phyloP scores from a whole-genome alignment of 2,888 invertebrate species.

The Lasioglossum vierecki region DNA sequence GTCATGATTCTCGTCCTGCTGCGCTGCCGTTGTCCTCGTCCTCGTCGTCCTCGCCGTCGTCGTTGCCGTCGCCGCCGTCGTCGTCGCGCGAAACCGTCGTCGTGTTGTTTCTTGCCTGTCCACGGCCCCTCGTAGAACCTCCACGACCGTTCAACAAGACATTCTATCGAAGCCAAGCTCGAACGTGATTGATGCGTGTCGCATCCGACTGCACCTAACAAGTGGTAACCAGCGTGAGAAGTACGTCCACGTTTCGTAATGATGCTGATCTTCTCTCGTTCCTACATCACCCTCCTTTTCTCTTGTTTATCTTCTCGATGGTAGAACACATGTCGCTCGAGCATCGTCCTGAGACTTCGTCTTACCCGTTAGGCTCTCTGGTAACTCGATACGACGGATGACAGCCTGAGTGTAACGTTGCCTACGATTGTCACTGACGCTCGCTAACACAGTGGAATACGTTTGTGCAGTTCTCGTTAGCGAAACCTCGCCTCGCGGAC shows the following conservation, averaged over 20 bases:
- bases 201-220: slow-evolving; percentile 55
- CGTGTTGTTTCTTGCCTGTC: slow-evolving; percentile 33
- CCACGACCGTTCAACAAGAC: slow-evolving; percentile 38
- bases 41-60: slow-evolving; percentile 59
- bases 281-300: background rate
- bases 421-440: background rate
- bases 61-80: slow-evolving; percentile 52
- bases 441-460: background rate
- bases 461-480: background rate
- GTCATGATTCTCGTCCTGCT: slow-evolving; percentile 60
- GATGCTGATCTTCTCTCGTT: background rate
- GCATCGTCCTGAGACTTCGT: slow-evolving; percentile 6
- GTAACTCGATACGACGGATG: background rate
- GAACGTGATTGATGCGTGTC: slow-evolving; percentile 54
- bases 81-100: slow-evolving; percentile 55
- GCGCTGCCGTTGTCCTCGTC: slow-evolving; percentile 57
- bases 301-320: background rate
- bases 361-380: background rate
- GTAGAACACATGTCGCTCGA: slow-evolving; percentile 29
- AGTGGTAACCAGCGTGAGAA: slow-evolving; percentile 56
- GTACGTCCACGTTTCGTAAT: slow-evolving; percentile 36
- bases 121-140: slow-evolving; percentile 4
- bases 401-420: background rate
- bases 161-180: slow-evolving; percentile 41
- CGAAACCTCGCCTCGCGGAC: background rate